phyloP scores from a whole-genome alignment of 2,797 vertebrate species.

The Falco cherrug region DNA sequence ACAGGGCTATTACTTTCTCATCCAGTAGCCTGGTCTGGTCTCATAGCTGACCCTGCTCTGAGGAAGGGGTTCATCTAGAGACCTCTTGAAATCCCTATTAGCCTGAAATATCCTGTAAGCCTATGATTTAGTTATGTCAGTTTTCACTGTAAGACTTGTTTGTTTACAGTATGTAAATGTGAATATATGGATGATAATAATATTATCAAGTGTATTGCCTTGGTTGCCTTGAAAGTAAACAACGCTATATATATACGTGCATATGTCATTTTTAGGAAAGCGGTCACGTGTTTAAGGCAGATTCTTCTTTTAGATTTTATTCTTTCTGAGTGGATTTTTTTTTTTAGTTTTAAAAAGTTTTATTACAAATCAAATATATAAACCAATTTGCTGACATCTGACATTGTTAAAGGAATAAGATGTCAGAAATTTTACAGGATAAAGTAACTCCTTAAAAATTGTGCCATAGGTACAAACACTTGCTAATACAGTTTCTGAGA shows the following conservation, averaged over 20 bases:
- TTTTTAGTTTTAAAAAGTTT: neutral
- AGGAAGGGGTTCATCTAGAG: neutral
- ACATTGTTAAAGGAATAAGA: neutral
- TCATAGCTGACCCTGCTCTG: neutral
- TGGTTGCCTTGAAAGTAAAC: neutral
- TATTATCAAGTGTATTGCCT: neutral
- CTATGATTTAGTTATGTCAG: neutral
- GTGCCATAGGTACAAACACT: neutral
- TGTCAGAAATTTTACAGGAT: neutral
- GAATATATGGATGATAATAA: neutral
- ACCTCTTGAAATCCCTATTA: neutral
- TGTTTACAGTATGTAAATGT: neutral
- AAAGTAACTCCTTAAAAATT: neutral
- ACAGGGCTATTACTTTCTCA: neutral
- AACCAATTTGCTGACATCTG: neutral
- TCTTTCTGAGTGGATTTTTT: neutral
- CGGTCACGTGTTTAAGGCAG: neutral
- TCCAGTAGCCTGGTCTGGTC: neutral
- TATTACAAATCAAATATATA: neutral
- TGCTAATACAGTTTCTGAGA: neutral
- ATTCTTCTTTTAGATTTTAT: neutral
- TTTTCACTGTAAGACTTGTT: neutral
- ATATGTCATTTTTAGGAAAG: neutral
- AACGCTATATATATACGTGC: neutral
- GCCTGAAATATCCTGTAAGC: neutral